Base-by-base conservation (phyloP, 2,797 vertebrate species). In the Anguilla anguilla region DNA sequence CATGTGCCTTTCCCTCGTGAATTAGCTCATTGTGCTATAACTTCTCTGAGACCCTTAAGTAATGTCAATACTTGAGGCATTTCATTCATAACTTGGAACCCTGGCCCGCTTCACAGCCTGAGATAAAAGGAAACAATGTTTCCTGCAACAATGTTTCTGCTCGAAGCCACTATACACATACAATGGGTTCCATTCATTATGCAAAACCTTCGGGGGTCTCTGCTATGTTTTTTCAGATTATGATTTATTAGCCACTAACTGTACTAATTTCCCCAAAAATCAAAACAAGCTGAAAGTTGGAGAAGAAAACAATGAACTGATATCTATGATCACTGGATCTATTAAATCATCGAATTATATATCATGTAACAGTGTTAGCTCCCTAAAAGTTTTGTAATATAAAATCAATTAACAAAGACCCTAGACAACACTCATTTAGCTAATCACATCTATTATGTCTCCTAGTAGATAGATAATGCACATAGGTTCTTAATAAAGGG, bases 331-430 rank as follows among this genome's bases (percentile, higher is more conserved):
- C 89, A 87, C 83, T 72, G 81, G 69, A 84, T 87, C 87, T 72
- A 88, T 91, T 85, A 91, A 72, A 81, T 85, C 25, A 31, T 19
- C 81, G 25, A 25, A 74, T 64, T 84, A 77, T 69, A 79, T 22
- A 61, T 57, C 84, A 55, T 25, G 82, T 67, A 87, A 49, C 61
- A 53, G 77, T 59, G 35, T 57, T 61, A 28, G 28, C 69, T 79
- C 83, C n/a, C 53, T 35, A 85, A 49, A 53, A 81, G 72, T 88
- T 84, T 46, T 64, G 28, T 49, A n/a, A 77, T 25, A 51, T 74
- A 39, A 85, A 89, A 90, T 89, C 86, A 89, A 88, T 89, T 91
- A 87, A 83, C 61, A 46, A 74, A 86, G 64, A 83, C 87, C 57
- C 7, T 59, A 55, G 83, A 15, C 28, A 74, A 35, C 6, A 35